These are phyloP conservation scores for Anguilla obscura DNA, from an alignment of 2,797 vertebrate species.

Conservation along the genomic window DNA sequence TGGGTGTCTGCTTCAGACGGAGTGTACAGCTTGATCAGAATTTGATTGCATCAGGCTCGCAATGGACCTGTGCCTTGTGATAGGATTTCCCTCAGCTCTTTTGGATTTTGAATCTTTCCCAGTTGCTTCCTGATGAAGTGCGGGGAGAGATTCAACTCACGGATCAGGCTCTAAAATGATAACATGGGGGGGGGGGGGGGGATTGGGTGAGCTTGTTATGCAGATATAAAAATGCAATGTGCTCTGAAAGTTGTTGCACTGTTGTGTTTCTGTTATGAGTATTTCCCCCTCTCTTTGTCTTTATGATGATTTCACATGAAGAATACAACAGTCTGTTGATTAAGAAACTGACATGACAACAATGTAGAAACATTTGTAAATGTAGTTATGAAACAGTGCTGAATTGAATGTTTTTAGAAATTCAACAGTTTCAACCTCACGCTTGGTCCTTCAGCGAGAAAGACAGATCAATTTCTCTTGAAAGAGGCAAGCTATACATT, in stretches of 20 bases:
- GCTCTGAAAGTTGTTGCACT: constrained; percentile 48
- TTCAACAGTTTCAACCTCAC: constrained; percentile 19
- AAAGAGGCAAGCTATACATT: constrained; percentile 59
- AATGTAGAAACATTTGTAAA: neutral
- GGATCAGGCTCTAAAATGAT: constrained; percentile 54
- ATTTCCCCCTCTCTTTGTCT: constrained; percentile 40
- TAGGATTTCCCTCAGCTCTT: constrained; percentile 49
- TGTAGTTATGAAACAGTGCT: neutral
- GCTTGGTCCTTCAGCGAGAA: constrained; percentile 49
- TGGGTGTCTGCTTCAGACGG: constrained; percentile 47
- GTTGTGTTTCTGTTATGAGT: constrained; percentile 42
- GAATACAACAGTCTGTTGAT: neutral
- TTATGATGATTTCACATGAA: constrained; percentile 27
- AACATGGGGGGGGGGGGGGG: constrained; percentile 36
- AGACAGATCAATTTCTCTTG: constrained; percentile 47
- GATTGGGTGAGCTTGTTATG: constrained; percentile 54
- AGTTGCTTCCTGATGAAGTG: constrained; percentile 1
- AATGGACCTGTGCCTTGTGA: constrained; percentile 59
- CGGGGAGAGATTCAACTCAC: constrained; percentile 7
- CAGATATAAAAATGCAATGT: constrained; percentile 51
- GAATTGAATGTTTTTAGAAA: neutral
- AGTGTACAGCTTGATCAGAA: constrained; percentile 64
- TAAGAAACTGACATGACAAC: neutral
- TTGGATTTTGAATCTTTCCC: constrained; percentile 50
- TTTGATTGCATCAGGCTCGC: constrained; percentile 59